Percentiles rank a stretch among this genome's conserved stretches.
Evolutionary conservation across 2,888 invertebrate genomes (phyloP).

Genomic region (Eupithecia inturbata): DNA sequence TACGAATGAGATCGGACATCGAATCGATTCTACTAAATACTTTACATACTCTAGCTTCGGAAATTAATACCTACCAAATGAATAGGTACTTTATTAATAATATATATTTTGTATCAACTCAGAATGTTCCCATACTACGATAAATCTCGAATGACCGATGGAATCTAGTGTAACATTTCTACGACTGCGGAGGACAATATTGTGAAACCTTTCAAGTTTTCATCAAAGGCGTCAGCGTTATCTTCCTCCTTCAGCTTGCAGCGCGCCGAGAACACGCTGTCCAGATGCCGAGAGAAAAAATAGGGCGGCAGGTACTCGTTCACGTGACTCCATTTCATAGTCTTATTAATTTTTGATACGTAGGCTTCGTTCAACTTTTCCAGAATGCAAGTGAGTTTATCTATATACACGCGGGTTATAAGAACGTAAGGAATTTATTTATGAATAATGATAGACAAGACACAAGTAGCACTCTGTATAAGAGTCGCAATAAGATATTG

Average conservation of each 20-base stretch:
- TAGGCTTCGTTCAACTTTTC: constrained; percentile 54
- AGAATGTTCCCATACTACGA: not conserved
- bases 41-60: not conserved
- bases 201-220: constrained; percentile 81
- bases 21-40: not conserved
- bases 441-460: not conserved
- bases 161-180: constrained; percentile 65
- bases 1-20: not conserved
- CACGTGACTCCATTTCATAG: constrained; percentile 46
- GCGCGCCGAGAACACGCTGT: constrained; percentile 53
- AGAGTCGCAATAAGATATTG: not conserved
- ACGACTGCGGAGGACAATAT: constrained; percentile 70
- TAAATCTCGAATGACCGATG: constrained; percentile 39
- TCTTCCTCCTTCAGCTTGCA: constrained; percentile 56
- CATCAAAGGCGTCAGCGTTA: constrained; percentile 70
- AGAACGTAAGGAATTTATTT: not conserved
- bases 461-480: not conserved
- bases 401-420: constrained; percentile 47
- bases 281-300: constrained; percentile 63
- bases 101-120: not conserved
- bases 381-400: constrained; percentile 58
- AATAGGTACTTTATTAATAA: not conserved
- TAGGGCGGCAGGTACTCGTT: constrained; percentile 58
- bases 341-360: constrained; percentile 40
- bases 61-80: not conserved